Evolutionary conservation across 2,888 invertebrate species (phyloP).

Genomic region (Eilema sororculum): DNA sequence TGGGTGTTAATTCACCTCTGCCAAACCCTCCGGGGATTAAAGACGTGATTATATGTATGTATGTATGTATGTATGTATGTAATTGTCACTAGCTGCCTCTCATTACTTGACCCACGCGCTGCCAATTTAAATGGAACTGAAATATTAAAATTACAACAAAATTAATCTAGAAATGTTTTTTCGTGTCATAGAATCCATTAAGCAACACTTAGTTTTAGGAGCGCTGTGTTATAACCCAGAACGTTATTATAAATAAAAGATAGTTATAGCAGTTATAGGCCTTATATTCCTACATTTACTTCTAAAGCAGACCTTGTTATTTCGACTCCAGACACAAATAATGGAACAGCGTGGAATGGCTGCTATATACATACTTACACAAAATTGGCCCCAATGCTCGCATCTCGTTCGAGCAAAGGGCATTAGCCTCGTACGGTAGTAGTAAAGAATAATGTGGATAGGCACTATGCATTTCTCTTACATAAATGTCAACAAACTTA

Average conservation of each 20-base stretch:
- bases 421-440: slow-evolving; percentile 22
- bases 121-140: neutral
- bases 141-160: neutral
- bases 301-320: neutral
- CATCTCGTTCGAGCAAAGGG: slow-evolving; percentile 42
- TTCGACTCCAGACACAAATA: slow-evolving; percentile 8
- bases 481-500: neutral
- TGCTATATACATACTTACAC: slow-evolving; percentile 18
- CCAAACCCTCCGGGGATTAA: too few relatives aligned
- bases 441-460: slow-evolving; percentile 24
- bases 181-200: neutral
- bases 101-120: too few relatives aligned
- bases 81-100: too few relatives aligned
- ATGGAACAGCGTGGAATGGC: slow-evolving; percentile 22
- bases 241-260: neutral
- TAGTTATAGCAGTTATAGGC: neutral
- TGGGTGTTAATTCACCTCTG: too few relatives aligned
- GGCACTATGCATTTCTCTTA: neutral
- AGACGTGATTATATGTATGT: too few relatives aligned
- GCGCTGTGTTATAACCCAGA: neutral
- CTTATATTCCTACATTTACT: neutral
- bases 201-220: neutral
- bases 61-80: too few relatives aligned
- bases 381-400: slow-evolving; percentile 39
- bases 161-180: neutral